phyloP scores from a whole-genome alignment of 2,888 invertebrate species.

The Cyclophora punctaria region DNA sequence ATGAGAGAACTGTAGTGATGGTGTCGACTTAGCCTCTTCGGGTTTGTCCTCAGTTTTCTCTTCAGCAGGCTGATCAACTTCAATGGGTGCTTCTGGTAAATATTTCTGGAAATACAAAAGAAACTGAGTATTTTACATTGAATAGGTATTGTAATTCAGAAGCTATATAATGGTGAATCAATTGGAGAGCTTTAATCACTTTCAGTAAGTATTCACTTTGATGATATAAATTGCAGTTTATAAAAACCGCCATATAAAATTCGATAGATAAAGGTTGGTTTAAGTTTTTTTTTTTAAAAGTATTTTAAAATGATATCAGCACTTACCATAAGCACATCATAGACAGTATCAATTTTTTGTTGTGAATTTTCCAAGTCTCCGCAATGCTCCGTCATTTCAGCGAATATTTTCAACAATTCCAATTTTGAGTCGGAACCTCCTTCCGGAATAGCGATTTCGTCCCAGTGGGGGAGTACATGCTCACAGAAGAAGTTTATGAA shows the following conservation, averaged over 20 bases:
- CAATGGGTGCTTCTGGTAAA: constrained; percentile 90
- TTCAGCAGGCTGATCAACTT: constrained; percentile 58
- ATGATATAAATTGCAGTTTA: no score
- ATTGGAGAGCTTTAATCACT: no score
- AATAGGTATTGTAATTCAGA: no score
- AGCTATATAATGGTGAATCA: no score
- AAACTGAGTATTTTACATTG: neutral
- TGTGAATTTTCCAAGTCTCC: constrained; percentile 85
- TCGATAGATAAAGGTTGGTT: no score
- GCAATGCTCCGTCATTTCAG: constrained; percentile 86
- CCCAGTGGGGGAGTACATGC: constrained; percentile 85
- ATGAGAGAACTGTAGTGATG: constrained; percentile 93
- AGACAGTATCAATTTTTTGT: constrained; percentile 83
- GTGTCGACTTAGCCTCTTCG: constrained; percentile 72
- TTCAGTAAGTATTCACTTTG: no score
- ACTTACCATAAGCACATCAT: constrained; percentile 84
- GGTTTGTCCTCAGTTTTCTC: constrained; percentile 47
- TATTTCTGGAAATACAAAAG: constrained; percentile 77
- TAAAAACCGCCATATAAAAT: no score
- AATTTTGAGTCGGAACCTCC: constrained; percentile 79
- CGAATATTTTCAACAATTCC: constrained; percentile 89
- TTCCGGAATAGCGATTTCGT: constrained; percentile 77
- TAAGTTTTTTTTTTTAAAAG: no score
- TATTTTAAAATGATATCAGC: no score
- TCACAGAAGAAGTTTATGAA: constrained; percentile 90